These are phyloP conservation scores for Psix sp. DNA, from an alignment of 1,140 invertebrate genomes.

Conservation along the genomic window DNA sequence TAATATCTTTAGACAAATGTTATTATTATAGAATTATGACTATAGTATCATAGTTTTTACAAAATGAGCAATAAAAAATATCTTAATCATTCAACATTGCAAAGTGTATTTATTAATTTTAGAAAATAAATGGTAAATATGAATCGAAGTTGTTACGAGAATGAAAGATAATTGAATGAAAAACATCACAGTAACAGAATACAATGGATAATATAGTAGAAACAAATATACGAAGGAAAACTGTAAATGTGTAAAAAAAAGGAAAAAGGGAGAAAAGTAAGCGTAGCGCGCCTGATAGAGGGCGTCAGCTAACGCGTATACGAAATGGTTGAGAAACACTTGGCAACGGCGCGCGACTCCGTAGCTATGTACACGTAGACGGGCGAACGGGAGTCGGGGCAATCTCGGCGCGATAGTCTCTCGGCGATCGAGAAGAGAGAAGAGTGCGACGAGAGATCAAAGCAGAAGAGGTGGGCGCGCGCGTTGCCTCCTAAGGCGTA, in stretches of 20 bases:
- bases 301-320: slow-evolving; percentile 3
- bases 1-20: too few species aligned
- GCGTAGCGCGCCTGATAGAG: not conserved
- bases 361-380: slow-evolving; percentile 46
- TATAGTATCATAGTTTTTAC: too few species aligned
- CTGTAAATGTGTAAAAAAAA: not conserved
- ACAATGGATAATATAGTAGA: too few species aligned
- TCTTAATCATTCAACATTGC: too few species aligned
- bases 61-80: too few species aligned
- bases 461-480: slow-evolving; percentile 66
- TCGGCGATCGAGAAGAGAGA: slow-evolving; percentile 67
- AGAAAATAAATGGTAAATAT: too few species aligned
- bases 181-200: too few species aligned
- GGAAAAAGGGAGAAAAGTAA: not conserved
- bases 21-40: too few species aligned
- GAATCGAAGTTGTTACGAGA: too few species aligned
- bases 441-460: slow-evolving; percentile 65
- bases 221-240: too few species aligned
- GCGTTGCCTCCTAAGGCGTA: slow-evolving; percentile 69
- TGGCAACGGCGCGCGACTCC: slow-evolving; percentile 11
- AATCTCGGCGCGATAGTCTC: slow-evolving; percentile 62
- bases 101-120: too few species aligned
- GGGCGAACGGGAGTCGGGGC: slow-evolving; percentile 36
- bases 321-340: not conserved
- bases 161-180: too few species aligned